These are phyloP conservation scores for Moxostoma hubbsi DNA, from an alignment of 2,797 vertebrate genomes.

Conservation along the genomic window DNA sequence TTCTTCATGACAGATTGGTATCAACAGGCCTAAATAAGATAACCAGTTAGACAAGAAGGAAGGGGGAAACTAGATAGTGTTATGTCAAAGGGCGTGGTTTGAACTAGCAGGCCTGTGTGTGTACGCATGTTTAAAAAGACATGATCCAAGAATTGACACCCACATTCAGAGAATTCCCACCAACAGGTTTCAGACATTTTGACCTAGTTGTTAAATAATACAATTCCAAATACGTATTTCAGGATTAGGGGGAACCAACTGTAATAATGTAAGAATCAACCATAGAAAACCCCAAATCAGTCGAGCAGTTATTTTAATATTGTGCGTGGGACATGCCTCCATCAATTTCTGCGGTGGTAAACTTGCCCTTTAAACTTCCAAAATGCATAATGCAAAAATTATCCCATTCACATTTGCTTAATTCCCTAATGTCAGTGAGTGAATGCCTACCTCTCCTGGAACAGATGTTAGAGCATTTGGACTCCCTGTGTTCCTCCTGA, in stretches of 20 bases:
- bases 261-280: too few species aligned
- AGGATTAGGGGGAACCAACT: too few species aligned
- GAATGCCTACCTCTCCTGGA: conserved; percentile 75
- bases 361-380: neutral
- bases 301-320: too few species aligned
- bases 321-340: too few species aligned
- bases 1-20: conserved; percentile 1
- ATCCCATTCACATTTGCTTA: neutral
- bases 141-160: neutral
- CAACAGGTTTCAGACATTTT: conserved; percentile 5
- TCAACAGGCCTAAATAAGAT: conserved; percentile 14
- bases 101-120: neutral
- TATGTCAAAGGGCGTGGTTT: conserved; percentile 50
- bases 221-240: too few species aligned
- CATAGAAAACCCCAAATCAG: neutral
- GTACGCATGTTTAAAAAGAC: conserved; percentile 20
- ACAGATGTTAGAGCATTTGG: conserved; percentile 75
- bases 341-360: too few species aligned
- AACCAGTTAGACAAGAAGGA: conserved; percentile 68
- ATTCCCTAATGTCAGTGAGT: neutral
- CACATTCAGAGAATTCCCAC: neutral
- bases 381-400: neutral
- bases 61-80: conserved; percentile 20
- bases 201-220: neutral
- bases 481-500: conserved; percentile 57